Evolutionary conservation across 2,797 vertebrate genomes (phyloP).

Genomic region (Diceros bicornis): DNA sequence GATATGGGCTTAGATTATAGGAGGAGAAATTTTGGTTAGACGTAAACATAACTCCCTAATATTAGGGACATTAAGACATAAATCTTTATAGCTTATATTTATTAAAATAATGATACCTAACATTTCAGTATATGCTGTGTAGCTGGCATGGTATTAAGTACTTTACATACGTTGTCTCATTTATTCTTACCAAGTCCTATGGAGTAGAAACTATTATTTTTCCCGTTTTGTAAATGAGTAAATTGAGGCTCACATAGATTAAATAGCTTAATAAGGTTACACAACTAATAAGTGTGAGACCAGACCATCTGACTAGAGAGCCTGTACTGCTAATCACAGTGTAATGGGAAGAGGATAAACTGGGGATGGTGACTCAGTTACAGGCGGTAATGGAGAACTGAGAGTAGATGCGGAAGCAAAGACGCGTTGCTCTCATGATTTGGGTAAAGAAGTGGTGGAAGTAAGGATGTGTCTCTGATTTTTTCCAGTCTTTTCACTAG

Average conservation of each 20-base stretch:
- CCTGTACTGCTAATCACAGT: background rate
- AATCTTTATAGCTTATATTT: slow-evolving; percentile 6
- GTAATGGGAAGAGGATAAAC: background rate
- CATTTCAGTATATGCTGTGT: background rate
- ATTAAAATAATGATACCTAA: slow-evolving; percentile 18
- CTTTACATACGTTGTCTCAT: background rate
- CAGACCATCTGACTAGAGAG: background rate
- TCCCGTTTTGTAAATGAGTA: slow-evolving; percentile 53
- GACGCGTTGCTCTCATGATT: background rate
- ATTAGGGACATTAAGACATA: background rate
- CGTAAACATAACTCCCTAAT: background rate
- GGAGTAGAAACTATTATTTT: background rate
- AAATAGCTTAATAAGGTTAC: background rate
- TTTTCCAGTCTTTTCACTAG: background rate
- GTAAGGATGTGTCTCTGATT: background rate
- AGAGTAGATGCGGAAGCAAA: background rate
- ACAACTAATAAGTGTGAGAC: background rate
- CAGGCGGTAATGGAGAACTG: background rate
- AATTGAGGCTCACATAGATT: background rate
- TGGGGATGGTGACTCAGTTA: fast-evolving
- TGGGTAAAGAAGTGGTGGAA: background rate
- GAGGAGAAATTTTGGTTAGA: slow-evolving; percentile 38
- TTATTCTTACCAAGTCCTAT: background rate
- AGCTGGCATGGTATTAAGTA: background rate
- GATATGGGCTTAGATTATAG: slow-evolving; percentile 35